These are phyloP conservation scores for Hippocampus barbouri DNA, from an alignment of 2,113 vertebrate species.

Conservation along the genomic window DNA sequence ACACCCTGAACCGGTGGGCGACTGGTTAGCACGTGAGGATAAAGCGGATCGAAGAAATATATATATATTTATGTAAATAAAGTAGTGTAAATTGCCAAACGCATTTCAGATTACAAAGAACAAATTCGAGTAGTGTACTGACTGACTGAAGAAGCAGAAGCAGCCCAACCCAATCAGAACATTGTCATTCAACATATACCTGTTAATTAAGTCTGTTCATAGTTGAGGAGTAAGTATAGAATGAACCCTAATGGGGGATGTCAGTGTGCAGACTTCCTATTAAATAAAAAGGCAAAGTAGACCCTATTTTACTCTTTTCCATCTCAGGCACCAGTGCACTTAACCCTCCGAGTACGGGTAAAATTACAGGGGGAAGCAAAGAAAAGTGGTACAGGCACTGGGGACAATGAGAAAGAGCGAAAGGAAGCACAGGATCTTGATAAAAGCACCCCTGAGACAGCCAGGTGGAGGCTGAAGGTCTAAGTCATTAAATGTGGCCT, in stretches of 20 bases:
- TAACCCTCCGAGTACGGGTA: conserved; percentile 28
- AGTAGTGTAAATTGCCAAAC: neutral
- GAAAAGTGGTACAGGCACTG: conserved; percentile 21
- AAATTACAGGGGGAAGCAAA: conserved; percentile 29
- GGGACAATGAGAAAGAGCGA: conserved; percentile 49
- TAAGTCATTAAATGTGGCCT: conserved; percentile 52
- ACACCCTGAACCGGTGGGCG: no score
- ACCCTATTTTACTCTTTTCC: conserved; percentile 11
- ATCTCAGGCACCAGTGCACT: conserved; percentile 23
- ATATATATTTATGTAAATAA: no score
- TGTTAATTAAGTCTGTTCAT: conserved; percentile 5
- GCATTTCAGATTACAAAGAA: neutral
- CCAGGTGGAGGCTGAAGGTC: conserved; percentile 42
- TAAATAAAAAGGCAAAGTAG: conserved; percentile 25
- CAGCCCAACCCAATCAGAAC: neutral
- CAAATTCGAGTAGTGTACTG: neutral
- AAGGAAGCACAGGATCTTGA: conserved; percentile 57
- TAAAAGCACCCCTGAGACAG: conserved; percentile 59
- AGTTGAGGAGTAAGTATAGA: conserved; percentile 1
- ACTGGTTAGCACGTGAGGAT: no score
- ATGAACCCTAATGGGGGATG: neutral
- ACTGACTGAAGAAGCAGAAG: neutral
- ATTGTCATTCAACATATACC: conserved; percentile 1
- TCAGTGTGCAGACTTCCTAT: conserved; percentile 20
- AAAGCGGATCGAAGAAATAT: no score